These are phyloP conservation scores for Noctilio leporinus DNA, from an alignment of 2,113 vertebrate genomes.

Conservation along the genomic window DNA sequence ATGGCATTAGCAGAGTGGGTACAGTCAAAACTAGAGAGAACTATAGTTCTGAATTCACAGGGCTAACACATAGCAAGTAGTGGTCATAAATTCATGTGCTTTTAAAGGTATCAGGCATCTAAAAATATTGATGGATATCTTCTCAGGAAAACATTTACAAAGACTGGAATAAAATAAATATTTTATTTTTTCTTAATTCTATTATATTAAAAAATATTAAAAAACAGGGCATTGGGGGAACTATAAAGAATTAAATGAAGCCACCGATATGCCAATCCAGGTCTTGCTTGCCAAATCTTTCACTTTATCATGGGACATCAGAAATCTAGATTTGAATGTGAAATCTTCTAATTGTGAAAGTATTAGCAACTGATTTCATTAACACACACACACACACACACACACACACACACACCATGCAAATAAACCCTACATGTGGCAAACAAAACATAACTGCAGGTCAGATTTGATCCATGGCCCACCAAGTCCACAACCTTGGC, in stretches of 20 bases:
- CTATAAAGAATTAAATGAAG: background rate
- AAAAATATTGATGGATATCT: background rate
- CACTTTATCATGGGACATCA: slow-evolving; percentile 1
- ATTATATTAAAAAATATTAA: background rate
- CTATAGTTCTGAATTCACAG: background rate
- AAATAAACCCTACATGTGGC: background rate
- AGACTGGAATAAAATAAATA: background rate
- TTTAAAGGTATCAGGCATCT: background rate
- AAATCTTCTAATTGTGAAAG: slow-evolving; percentile 29
- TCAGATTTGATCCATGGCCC: background rate
- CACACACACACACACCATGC: background rate
- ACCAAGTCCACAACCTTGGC: background rate
- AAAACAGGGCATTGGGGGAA: background rate
- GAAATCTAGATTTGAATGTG: background rate
- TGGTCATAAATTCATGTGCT: background rate
- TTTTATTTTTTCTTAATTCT: slow-evolving; percentile 13
- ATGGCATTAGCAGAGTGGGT: background rate
- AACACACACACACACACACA: background rate
- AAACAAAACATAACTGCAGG: slow-evolving; percentile 17
- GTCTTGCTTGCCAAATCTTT: background rate
- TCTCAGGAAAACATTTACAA: background rate
- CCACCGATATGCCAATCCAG: background rate
- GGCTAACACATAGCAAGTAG: background rate
- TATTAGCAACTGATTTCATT: slow-evolving; percentile 1
- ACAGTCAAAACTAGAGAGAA: background rate